Percentiles rank a stretch among this genome's conserved stretches.
Conservation (phyloP, 2,888 invertebrate species). For the Nezara viridula region DNA sequence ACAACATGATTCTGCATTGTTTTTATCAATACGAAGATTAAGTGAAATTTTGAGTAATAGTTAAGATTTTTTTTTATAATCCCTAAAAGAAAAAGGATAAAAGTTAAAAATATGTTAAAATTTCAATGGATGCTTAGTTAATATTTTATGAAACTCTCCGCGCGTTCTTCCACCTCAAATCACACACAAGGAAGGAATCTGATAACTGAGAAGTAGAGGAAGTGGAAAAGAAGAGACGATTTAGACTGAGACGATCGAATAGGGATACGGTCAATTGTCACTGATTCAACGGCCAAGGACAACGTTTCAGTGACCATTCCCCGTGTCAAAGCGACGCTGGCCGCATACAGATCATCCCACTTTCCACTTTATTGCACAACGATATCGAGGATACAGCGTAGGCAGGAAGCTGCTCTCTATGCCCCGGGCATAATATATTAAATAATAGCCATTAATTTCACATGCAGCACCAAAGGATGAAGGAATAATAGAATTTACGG, state of each 20-base stretch:
- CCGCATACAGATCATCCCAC: background rate
- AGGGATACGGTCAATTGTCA: constrained; percentile 26
- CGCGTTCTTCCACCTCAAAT: background rate
- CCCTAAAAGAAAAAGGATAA: no score
- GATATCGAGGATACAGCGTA: background rate
- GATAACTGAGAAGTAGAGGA: background rate
- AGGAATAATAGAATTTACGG: background rate
- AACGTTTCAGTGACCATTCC: background rate
- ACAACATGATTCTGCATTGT: no score
- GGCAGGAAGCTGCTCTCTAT: background rate
- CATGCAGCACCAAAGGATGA: background rate
- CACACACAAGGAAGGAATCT: background rate
- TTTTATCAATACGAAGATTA: no score
- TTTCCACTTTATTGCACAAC: constrained; percentile 15
- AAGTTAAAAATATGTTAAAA: no score
- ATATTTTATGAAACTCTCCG: background rate
- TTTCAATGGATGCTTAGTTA: background rate
- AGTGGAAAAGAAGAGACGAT: background rate
- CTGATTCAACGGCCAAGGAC: constrained; percentile 41
- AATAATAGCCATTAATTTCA: background rate
- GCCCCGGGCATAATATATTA: background rate
- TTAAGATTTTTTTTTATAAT: no score
- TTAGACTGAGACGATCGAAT: background rate
- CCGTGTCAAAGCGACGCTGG: background rate
- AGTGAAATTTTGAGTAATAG: no score